Percentiles rank a stretch among this genome's conserved stretches.
These are phyloP conservation scores for Murina feae DNA, from an alignment of 2,113 vertebrate species.

Conservation along the genomic window DNA sequence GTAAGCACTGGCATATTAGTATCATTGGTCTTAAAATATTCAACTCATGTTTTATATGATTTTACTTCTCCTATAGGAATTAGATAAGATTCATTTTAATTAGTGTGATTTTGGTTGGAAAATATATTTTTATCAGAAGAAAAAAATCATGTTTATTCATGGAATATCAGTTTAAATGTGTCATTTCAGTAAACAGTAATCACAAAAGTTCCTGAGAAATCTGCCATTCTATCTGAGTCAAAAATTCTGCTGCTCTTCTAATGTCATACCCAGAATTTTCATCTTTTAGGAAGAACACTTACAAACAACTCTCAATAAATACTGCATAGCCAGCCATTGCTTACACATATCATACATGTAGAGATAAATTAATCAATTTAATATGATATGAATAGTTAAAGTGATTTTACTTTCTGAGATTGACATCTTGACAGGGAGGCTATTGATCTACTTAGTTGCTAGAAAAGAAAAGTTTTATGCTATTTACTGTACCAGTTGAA, in stretches of 20 bases:
- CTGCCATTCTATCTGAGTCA: neutral
- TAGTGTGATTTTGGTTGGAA: neutral
- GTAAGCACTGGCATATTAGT: neutral
- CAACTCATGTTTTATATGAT: neutral
- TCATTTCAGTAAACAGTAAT: neutral
- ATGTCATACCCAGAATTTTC: neutral
- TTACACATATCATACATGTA: neutral
- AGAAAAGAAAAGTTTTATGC: neutral
- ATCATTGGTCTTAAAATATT: neutral
- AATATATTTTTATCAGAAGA: neutral
- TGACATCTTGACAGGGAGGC: neutral
- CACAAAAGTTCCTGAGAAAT: neutral
- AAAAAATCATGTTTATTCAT: neutral
- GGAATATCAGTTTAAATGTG: neutral
- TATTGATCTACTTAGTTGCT: neutral
- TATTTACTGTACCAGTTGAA: neutral
- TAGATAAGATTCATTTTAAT: neutral
- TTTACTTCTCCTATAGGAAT: neutral
- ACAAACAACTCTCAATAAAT: neutral
- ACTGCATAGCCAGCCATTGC: neutral
- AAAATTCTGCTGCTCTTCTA: neutral
- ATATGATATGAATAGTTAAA: neutral
- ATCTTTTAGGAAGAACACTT: neutral
- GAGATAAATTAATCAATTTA: neutral
- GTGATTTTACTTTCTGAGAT: neutral